Evolutionary conservation across 2,113 vertebrate species (phyloP).

Genomic region (Balaenoptera acutorostrata): DNA sequence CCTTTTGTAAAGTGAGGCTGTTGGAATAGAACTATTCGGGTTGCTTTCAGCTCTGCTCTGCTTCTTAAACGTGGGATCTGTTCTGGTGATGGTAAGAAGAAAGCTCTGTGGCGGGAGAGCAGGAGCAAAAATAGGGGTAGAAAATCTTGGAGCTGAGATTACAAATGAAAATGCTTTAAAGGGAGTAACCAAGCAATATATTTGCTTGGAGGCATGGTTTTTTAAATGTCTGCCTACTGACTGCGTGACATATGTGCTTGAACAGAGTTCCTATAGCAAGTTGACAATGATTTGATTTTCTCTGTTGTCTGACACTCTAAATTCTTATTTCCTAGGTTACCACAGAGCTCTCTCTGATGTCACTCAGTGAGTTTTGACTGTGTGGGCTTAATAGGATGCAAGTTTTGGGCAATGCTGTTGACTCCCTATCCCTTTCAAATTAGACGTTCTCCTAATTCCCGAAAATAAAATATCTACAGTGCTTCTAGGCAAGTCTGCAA

Average conservation of each 20-base stretch:
- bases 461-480: slow-evolving; percentile 3
- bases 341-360: not conserved
- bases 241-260: slow-evolving; percentile 14
- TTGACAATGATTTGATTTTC: slow-evolving; percentile 60
- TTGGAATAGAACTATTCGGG: not conserved
- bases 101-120: not conserved
- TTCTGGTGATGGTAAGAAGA: not conserved
- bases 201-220: not conserved
- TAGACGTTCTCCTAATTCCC: not conserved
- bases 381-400: not conserved
- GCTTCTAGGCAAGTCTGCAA: slow-evolving; percentile 35
- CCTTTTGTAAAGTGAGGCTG: not conserved
- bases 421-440: slow-evolving; percentile 31
- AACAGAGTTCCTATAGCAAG: slow-evolving; percentile 17
- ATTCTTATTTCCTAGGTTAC: slow-evolving; percentile 48
- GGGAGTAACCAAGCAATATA: slow-evolving; percentile 42
- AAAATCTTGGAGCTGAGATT: not conserved
- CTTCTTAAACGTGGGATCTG: not conserved
- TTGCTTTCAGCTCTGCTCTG: not conserved
- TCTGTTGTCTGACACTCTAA: slow-evolving; percentile 51
- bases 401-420: slow-evolving; percentile 12
- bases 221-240: slow-evolving; percentile 27
- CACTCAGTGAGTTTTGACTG: not conserved
- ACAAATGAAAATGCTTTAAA: slow-evolving; percentile 42
- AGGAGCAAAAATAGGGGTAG: not conserved